These are phyloP conservation scores for Zygaena filipendulae DNA, from an alignment of 2,888 invertebrate species.

Conservation along the genomic window DNA sequence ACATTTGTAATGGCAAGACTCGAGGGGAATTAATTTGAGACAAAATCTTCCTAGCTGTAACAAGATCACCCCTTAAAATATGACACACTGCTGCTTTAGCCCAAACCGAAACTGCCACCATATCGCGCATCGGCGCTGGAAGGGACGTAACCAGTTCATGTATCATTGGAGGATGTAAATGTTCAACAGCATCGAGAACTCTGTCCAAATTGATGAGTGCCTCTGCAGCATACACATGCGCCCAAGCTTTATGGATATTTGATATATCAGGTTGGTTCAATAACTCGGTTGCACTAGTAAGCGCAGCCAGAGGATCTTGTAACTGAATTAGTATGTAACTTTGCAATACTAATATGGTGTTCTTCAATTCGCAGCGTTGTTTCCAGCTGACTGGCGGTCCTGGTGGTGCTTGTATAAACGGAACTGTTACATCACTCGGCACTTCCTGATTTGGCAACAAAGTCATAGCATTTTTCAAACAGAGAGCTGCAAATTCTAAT, in stretches of 20 bases:
- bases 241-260: conserved; percentile 75
- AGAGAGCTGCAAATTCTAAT: conserved; percentile 89
- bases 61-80: conserved; percentile 52
- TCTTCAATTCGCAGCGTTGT: conserved; percentile 69
- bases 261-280: conserved; percentile 74
- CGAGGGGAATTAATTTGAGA: conserved; percentile 57
- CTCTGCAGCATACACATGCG: conserved; percentile 91
- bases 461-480: conserved; percentile 85
- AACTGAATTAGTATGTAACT: conserved; percentile 88
- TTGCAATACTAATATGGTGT: conserved; percentile 79
- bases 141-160: conserved; percentile 55
- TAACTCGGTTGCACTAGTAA: conserved; percentile 81
- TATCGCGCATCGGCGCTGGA: conserved; percentile 51
- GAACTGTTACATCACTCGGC: conserved; percentile 33
- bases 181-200: conserved; percentile 84
- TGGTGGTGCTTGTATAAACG: conserved; percentile 64
- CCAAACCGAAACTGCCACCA: conserved; percentile 61
- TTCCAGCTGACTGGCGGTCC: conserved; percentile 72
- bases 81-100: conserved; percentile 64
- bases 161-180: conserved; percentile 82
- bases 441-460: conserved; percentile 72
- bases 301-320: conserved; percentile 83
- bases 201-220: conserved; percentile 84
- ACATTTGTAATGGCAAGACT: conserved; percentile 63
- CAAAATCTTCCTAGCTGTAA: conserved; percentile 56